Evolutionary conservation across 2,113 vertebrate species (phyloP), one percentile per base, ranked within the genome.

Genomic region (Carassius auratus): DNA sequence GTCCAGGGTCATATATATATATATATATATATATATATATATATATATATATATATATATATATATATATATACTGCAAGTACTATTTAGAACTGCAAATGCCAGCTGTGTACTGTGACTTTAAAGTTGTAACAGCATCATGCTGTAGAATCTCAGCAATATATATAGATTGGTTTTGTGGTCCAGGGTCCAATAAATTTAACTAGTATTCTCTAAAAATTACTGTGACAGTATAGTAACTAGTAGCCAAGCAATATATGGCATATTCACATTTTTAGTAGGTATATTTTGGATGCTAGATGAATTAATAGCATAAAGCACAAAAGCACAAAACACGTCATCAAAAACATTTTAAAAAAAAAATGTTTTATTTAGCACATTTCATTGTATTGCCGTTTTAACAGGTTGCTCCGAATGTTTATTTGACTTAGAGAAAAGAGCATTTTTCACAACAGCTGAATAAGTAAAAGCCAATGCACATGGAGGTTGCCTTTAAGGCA

Each of bases 401-500:
- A 71, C 33, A 69, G 17, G 33, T 38, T 38, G 19, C 15, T 74
- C 10, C 3, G 2, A 45, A 73, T 6, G 38, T 38, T 73, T n/a
- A 45, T 45, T 45, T 74, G 38, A 71, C 68, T 38, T 8, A 4
- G 68, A 13, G 52, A 59, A 36, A 30, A 42, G 21, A 15, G 30
- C 55, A 42, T 61, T 79, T 79, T 33, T 42, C 33, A 79, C 76
- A 61, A 62, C 33, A 79, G 26, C 12, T 61, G 55, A 38, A 62
- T 57, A 21, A 42, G 76, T 23, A 6, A 23, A 73, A 21, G 68
- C 33, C 33, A 38, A 33, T 38, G 21, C 71, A 48, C 71, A 74
- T n/a, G 3, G 38, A 74, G 38, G 71, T 48, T 23, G 38, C 71
- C 38, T 74, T 74, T 74, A 62, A 45, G 57, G 21, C 23, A 14